These are phyloP conservation scores for Zaprionus gabonicus DNA, from an alignment of 1,140 invertebrate genomes.

Conservation along the genomic window DNA sequence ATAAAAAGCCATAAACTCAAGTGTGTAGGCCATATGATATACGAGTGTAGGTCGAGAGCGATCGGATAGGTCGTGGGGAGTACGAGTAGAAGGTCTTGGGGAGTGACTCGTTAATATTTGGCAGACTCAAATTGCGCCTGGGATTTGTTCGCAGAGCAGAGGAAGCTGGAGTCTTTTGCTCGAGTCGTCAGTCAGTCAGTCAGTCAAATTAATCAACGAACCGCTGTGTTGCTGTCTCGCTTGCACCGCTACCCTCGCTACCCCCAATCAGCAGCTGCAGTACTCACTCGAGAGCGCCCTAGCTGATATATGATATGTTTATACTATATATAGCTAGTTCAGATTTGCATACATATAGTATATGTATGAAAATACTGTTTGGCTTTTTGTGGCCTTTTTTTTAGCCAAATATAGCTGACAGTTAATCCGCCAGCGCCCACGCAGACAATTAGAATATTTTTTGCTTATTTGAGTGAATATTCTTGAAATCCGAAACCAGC, in stretches of 20 bases:
- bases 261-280: neutral
- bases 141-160: slow-evolving; percentile 30
- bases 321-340: slow-evolving; percentile 1
- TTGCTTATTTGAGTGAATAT: neutral
- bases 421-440: neutral
- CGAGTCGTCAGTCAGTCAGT: slow-evolving; percentile 40
- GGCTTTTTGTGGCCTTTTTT: neutral
- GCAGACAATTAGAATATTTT: slow-evolving; percentile 1
- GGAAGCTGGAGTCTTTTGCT: neutral
- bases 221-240: neutral
- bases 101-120: slow-evolving; percentile 45
- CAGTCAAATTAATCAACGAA: slow-evolving; percentile 46
- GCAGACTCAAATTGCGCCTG: slow-evolving; percentile 45
- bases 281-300: neutral
- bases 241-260: neutral
- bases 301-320: neutral
- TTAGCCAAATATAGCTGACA: neutral
- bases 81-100: neutral
- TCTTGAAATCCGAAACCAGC: neutral
- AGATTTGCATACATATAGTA: neutral
- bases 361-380: neutral
- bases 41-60: neutral
- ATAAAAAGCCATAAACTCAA: slow-evolving; percentile 56
- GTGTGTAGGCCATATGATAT: slow-evolving; percentile 46
- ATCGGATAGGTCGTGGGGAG: neutral